Conservation (phyloP, 1,140 invertebrate species). For the Harpegnathos saltator region DNA sequence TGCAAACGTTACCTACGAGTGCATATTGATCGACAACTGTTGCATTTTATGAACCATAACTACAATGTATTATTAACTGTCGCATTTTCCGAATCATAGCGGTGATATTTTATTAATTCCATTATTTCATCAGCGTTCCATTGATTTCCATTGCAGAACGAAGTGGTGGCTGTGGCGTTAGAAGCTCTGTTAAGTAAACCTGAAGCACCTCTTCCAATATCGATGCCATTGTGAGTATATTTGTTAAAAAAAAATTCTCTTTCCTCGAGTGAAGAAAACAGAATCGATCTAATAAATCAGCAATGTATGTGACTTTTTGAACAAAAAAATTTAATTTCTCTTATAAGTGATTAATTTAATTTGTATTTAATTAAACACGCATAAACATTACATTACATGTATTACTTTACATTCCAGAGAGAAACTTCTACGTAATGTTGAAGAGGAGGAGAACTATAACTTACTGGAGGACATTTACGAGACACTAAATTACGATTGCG, state of each 20-base stretch:
- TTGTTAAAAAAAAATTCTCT: constrained; percentile 29
- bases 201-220: constrained; percentile 73
- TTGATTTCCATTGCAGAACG: constrained; percentile 83
- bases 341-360: constrained; percentile 11
- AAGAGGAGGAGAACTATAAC: constrained; percentile 83
- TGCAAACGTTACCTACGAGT: too few relatives aligned
- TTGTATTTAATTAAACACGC: constrained; percentile 4
- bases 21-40: too few relatives aligned
- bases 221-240: constrained; percentile 68
- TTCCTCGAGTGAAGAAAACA: constrained; percentile 4
- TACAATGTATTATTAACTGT: too few relatives aligned
- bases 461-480: constrained; percentile 85
- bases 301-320: too few relatives aligned
- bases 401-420: constrained; percentile 78
- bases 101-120: not conserved
- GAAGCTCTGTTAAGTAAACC: constrained; percentile 81
- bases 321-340: not conserved
- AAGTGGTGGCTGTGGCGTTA: constrained; percentile 84
- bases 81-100: too few relatives aligned
- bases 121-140: constrained; percentile 19
- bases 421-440: constrained; percentile 80
- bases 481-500: constrained; percentile 81
- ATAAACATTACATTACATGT: not conserved
- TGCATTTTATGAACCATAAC: too few relatives aligned
- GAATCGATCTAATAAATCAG: not conserved